phyloP scores from a whole-genome alignment of 2,888 invertebrate genomes.

The Hydrotaea diabolus region DNA sequence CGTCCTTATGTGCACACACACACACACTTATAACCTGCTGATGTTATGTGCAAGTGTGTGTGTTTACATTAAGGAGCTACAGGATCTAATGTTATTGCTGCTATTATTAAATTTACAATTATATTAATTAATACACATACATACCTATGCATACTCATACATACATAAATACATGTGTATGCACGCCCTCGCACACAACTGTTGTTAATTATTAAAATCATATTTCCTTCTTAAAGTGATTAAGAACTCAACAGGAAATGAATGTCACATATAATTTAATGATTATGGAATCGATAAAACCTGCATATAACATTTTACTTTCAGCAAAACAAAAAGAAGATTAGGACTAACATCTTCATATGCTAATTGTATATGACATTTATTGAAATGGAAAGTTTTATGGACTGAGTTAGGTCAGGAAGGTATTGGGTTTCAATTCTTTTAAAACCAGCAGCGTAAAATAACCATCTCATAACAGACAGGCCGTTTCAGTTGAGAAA shows the following conservation, averaged over 20 bases:
- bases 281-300: neutral
- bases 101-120: slow-evolving; percentile 52
- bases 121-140: slow-evolving; percentile 50
- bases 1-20: neutral
- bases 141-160: too few relatives aligned
- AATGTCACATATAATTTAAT: neutral
- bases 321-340: too few relatives aligned
- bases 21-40: neutral
- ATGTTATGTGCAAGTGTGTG: neutral
- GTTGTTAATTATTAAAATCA: slow-evolving; percentile 20
- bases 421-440: too few relatives aligned
- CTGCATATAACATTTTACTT: too few relatives aligned
- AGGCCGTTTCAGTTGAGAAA: too few relatives aligned
- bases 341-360: too few relatives aligned
- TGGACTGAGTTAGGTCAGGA: too few relatives aligned
- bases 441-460: too few relatives aligned
- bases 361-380: too few relatives aligned
- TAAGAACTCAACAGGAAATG: neutral
- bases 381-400: neutral
- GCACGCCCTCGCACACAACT: neutral
- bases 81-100: slow-evolving; percentile 16
- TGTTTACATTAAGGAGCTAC: neutral
- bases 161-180: neutral
- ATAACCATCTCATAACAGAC: too few relatives aligned
- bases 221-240: neutral